A percentile compares a stretch with the other conserved stretches of the same genome.
phyloP scores from a whole-genome alignment of 2,797 vertebrate genomes.

The Pseudochaenichthys georgianus region DNA sequence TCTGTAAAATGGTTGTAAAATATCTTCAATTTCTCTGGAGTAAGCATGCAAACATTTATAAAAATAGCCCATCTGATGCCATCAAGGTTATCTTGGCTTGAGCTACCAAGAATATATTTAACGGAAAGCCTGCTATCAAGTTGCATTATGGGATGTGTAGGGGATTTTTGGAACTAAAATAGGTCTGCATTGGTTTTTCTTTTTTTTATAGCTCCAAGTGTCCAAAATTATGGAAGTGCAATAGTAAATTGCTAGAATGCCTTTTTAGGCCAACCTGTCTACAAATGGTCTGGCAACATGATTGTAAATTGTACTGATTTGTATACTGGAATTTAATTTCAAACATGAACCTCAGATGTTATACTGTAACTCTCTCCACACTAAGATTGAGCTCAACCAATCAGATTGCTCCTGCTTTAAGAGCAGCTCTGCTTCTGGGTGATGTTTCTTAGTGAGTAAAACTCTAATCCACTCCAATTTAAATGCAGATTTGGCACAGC shows the following conservation, averaged over 20 bases:
- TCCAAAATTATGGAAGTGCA: not conserved
- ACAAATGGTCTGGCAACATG: not conserved
- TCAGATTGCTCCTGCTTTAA: slow-evolving; percentile 14
- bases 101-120: not conserved
- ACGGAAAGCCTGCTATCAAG: not conserved
- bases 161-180: not conserved
- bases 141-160: slow-evolving; percentile 9
- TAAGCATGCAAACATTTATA: not conserved
- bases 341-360: not conserved
- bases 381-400: slow-evolving; percentile 8
- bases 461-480: slow-evolving; percentile 33
- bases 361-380: not conserved
- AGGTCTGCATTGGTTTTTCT: not conserved
- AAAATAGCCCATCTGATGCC: not conserved
- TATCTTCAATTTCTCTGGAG: not conserved
- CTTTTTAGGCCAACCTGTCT: not conserved
- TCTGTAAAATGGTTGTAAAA: not conserved
- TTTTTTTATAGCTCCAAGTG: not conserved
- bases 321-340: not conserved
- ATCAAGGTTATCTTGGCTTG: not conserved
- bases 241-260: not conserved
- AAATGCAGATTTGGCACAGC: slow-evolving; percentile 13
- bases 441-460: slow-evolving; percentile 33
- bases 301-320: slow-evolving; percentile 11
- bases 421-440: slow-evolving; percentile 26